Percentiles rank a stretch among this genome's conserved stretches.
These are phyloP conservation scores for Tanytarsus gracilentus DNA, from an alignment of 2,888 invertebrate genomes.

Conservation along the genomic window DNA sequence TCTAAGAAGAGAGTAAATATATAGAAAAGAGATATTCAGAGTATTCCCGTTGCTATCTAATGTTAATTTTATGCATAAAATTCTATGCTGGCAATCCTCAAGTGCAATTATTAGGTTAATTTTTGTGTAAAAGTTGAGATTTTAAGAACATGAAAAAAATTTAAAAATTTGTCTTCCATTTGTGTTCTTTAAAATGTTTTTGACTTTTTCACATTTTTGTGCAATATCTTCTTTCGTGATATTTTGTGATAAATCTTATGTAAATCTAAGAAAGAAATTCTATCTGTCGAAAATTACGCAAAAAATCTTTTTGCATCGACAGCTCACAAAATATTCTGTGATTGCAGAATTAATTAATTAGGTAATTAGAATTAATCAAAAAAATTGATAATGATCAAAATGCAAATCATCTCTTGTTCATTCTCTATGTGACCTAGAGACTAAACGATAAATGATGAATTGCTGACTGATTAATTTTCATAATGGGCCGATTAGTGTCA, in stretches of 20 bases:
- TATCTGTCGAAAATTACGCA: conserved; percentile 15
- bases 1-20: not conserved
- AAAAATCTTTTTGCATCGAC: not conserved
- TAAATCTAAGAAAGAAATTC: conserved; percentile 7
- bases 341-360: conserved; percentile 1
- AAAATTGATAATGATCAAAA: conserved; percentile 5
- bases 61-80: conserved; percentile 12
- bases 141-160: not conserved
- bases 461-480: not conserved
- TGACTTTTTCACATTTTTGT: no score
- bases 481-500: conserved; percentile 30
- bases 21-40: not conserved
- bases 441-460: conserved; percentile 5
- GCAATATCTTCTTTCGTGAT: no score
- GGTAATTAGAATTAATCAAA: not conserved
- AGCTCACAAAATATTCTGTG: conserved; percentile 29
- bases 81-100: not conserved
- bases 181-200: no score
- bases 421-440: conserved; percentile 20
- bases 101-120: not conserved
- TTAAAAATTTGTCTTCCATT: conserved; percentile 20
- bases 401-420: conserved; percentile 3
- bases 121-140: not conserved
- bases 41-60: conserved; percentile 2
- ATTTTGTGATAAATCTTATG: not conserved